A percentile compares a stretch with the other conserved stretches of the same genome.
Conservation (phyloP, 2,797 vertebrate species). For the Distichodus sexfasciatus region DNA sequence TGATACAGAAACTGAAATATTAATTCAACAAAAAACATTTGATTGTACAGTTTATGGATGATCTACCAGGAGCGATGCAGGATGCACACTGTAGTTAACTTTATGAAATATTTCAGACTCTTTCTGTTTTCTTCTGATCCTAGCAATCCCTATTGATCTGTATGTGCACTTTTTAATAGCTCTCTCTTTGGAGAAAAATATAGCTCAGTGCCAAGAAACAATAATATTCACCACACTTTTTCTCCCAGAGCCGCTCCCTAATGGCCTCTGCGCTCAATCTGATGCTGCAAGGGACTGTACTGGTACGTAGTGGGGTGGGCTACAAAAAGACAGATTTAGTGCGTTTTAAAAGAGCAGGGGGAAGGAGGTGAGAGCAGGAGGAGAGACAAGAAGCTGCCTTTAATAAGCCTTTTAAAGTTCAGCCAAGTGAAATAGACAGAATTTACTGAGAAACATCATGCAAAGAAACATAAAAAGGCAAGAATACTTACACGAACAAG, state of each 20-base stretch:
- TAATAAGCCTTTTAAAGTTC: conserved; percentile 29
- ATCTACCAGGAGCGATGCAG: neutral
- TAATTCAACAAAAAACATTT: neutral
- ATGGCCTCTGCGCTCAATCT: conserved; percentile 19
- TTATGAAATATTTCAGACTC: neutral
- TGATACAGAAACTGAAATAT: too few species aligned
- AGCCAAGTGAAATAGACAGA: conserved; percentile 11
- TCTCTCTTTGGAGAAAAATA: conserved; percentile 10
- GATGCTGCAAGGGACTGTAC: neutral
- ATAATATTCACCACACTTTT: conserved; percentile 6
- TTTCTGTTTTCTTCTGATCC: neutral
- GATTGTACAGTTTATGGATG: neutral
- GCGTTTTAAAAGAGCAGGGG: conserved; percentile 5
- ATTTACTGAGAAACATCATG: too few species aligned
- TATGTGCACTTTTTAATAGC: conserved; percentile 3
- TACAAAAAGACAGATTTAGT: conserved; percentile 20
- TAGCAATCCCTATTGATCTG: neutral
- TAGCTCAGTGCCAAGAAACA: conserved; percentile 8
- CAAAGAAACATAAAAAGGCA: neutral
- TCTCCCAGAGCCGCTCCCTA: neutral
- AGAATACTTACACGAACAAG: too few species aligned
- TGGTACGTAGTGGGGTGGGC: conserved; percentile 4
- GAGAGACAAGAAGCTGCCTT: neutral
- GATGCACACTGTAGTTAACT: neutral
- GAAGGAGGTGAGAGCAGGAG: neutral